Evolutionary conservation across 2,797 vertebrate genomes (phyloP), one percentile per base, ranked within the genome.

Genomic region (Rhabdomys pumilio): DNA sequence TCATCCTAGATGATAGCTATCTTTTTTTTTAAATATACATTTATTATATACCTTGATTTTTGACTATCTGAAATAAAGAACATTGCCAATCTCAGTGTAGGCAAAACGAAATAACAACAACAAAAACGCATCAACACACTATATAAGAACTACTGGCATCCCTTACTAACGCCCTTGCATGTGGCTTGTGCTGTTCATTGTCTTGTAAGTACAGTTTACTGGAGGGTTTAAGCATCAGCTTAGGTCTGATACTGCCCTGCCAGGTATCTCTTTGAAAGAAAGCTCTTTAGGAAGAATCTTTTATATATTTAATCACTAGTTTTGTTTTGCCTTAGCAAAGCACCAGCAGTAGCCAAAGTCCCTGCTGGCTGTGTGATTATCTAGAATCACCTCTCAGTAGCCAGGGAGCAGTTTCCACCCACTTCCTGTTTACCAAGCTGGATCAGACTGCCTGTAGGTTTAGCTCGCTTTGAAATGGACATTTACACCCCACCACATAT

Each of bases 161-260:
- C 84, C 85, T 97, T 90, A 10, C 82, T 94, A 76, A 91, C 81
- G 93, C 82, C 12, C 59, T 47, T 24, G 41, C 34, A 63, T 57
- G 95, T 97, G 91, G 20, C 38, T 91, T 69, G 93, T 93, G 85
- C 69, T 96, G 69, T 93, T 44, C 79, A 63, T 97, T 97, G 97
- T 86, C 95, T 11, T 85, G 82, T 50, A 96, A 97, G 97, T 87
- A 72, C 9, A 29, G 34, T 76, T 97, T 97, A 89, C 76, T 61
- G 53, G 80, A 94, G 89, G 53, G 67, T 86, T 98, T 97, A 93
- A 97, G 67, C 90, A 96, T 29, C 55, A 29, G 47, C 55, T 95
- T 29, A 75, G 34, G 87, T 89, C 89, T 95, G 75, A 93, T 95
- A 92, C 10, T 55, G 12, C 13, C 79, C 24, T 94, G 65, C 57